Evolutionary conservation across 1,140 invertebrate species (phyloP).

Genomic region (Polypedilum pembai): DNA sequence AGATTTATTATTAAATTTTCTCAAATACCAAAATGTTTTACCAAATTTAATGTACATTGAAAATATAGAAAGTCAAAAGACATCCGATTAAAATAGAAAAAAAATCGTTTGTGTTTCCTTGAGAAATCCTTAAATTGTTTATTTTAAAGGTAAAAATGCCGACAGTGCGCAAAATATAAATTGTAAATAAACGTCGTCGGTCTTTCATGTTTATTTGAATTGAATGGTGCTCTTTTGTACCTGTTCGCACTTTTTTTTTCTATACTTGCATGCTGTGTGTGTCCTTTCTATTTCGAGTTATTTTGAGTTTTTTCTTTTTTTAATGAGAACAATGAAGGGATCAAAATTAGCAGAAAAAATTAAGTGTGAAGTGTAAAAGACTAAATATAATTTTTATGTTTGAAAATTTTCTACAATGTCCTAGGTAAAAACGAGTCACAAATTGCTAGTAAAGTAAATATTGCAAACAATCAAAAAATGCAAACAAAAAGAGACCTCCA

Average conservation of each 20-base stretch:
- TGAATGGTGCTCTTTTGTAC: neutral
- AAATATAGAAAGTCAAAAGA: no score
- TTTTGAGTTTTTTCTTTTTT: neutral
- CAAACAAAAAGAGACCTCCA: constrained; percentile 10
- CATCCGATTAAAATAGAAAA: no score
- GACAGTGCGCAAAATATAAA: neutral
- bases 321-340: neutral
- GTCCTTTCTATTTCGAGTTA: neutral
- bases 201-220: neutral
- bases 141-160: neutral
- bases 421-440: no score
- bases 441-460: neutral
- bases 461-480: neutral
- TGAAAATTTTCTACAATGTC: no score
- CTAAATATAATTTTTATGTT: no score
- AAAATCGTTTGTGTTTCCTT: no score
- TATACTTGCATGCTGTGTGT: neutral
- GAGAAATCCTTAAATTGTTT: no score
- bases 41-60: no score
- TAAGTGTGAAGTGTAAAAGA: no score
- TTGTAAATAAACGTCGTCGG: neutral
- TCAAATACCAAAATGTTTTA: no score
- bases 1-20: no score
- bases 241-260: neutral
- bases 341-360: neutral